Evolutionary conservation across 2,797 vertebrate species (phyloP).

Genomic region (Bryconaethiops microstoma): DNA sequence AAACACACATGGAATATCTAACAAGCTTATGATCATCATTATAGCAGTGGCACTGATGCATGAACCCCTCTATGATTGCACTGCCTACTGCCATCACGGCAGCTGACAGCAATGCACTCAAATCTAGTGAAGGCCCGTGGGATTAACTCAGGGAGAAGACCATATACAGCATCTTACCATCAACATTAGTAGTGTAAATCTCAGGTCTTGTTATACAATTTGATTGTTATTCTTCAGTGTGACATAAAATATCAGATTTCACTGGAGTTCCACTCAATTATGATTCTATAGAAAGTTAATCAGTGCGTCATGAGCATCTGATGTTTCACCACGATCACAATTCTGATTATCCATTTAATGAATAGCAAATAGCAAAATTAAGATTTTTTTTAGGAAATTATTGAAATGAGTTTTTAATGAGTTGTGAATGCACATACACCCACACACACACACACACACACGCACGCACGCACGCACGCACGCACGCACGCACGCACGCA

Average conservation of each 20-base stretch:
- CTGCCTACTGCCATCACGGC: conserved; percentile 3
- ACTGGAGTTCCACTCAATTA: not conserved
- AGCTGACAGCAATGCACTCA: conserved; percentile 25
- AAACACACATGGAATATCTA: conserved; percentile 2
- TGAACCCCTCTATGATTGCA: conserved; percentile 19
- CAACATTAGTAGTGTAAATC: conserved; percentile 2
- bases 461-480: too few species aligned
- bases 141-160: conserved; percentile 42
- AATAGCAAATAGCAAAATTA: not conserved
- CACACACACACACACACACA: too few species aligned
- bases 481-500: too few species aligned
- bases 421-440: too few species aligned
- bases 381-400: too few species aligned
- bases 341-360: not conserved
- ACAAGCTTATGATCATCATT: conserved; percentile 38
- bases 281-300: not conserved
- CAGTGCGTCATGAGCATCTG: not conserved
- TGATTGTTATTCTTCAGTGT: not conserved
- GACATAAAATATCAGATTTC: not conserved
- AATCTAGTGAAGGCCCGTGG: conserved; percentile 44
- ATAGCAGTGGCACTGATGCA: conserved; percentile 20
- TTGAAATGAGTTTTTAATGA: too few species aligned
- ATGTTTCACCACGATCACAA: not conserved
- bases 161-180: not conserved
- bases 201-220: not conserved